Evolutionary conservation across 2,797 vertebrate genomes (phyloP).

Genomic region (Lindbergichthys nudifrons): DNA sequence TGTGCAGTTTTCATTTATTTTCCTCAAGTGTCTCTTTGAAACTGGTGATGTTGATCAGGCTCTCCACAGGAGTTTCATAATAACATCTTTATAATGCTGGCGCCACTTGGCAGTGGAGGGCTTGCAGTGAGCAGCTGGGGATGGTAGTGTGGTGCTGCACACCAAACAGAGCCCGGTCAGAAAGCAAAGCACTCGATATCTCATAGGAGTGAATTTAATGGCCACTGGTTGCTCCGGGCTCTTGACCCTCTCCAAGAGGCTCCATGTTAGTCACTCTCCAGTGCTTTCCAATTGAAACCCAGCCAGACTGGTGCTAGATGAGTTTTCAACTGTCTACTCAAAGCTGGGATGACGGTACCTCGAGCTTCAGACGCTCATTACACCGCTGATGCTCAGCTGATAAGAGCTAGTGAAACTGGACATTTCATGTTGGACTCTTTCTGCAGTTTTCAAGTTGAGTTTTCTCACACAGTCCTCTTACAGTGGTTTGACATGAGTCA

Average conservation of each 20-base stretch:
- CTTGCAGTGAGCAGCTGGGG: slow-evolving; percentile 55
- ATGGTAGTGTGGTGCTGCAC: slow-evolving; percentile 76
- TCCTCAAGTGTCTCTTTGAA: slow-evolving; percentile 60
- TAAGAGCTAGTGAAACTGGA: slow-evolving; percentile 35
- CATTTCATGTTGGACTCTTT: not conserved
- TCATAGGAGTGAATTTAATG: slow-evolving; percentile 85
- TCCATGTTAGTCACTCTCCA: slow-evolving; percentile 85
- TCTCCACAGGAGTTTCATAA: slow-evolving; percentile 62
- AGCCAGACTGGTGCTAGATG: slow-evolving; percentile 79
- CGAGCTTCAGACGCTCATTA: slow-evolving; percentile 52
- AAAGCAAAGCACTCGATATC: slow-evolving; percentile 82
- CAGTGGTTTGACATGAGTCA: not conserved
- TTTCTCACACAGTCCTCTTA: slow-evolving; percentile 7
- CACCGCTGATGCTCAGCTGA: slow-evolving; percentile 44
- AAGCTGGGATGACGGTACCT: slow-evolving; percentile 62
- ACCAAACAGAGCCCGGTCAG: slow-evolving; percentile 80
- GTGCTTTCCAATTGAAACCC: slow-evolving; percentile 82
- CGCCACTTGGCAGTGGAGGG: slow-evolving; percentile 63
- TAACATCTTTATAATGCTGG: slow-evolving; percentile 71
- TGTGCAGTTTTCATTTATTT: slow-evolving; percentile 57
- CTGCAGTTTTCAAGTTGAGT: not conserved
- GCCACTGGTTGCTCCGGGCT: slow-evolving; percentile 79
- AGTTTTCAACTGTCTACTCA: slow-evolving; percentile 76
- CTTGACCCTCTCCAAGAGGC: slow-evolving; percentile 84
- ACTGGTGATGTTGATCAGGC: slow-evolving; percentile 55